Base-by-base conservation (phyloP, 92 coral and sea anemone species). In the Muricea muricata region DNA sequence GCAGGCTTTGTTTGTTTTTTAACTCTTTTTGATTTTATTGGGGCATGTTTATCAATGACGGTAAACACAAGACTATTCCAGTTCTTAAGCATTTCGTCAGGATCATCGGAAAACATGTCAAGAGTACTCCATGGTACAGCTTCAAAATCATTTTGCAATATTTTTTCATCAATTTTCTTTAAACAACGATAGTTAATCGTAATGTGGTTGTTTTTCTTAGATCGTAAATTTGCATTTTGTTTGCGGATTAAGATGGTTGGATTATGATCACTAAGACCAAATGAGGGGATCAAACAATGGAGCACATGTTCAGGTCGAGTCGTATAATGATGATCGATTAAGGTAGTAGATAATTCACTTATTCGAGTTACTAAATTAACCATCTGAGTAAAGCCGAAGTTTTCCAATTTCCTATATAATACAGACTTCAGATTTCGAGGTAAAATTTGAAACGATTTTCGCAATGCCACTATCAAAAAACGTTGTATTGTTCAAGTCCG, bases 241-340 rank as follows among this genome's bases (percentile, higher is more conserved):
- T 86, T 86, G 55, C 85, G 80, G 32, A 78, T 34, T 46, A 83
- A 70, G 48, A 71, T 55, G 68, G 80, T 70, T 35, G 70, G 87
- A 48, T 77, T 85, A 46, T 78, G 89, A 45, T 85, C 89, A 61
- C 89, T 76, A 35, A 85, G 85, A 7, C 80, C 85, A 60, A 86
- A 48, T 0, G 33, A 28, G 29, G 85, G 84, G 47, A 84, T 77
- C 78, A 84, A 14, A 42, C 77, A 65, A 47, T 30, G 61, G 25
- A 85, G 54, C 12, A 78, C 65, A 46, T 85, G 89, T 55, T 74
- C 84, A 63, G 89, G 75, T 65, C 69, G 74, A 1, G 89, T 25
- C 34, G 84, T 39, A 75, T 76, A 78, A 41, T 66, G 85, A 30
- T 82, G 86, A 69, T 82, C 79, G 23, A 70, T 82, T 6, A 82